A percentile compares a stretch with the other conserved stretches of the same genome.
Evolutionary conservation across 2,888 invertebrate species (phyloP).

Genomic region (Galeruca laticollis): DNA sequence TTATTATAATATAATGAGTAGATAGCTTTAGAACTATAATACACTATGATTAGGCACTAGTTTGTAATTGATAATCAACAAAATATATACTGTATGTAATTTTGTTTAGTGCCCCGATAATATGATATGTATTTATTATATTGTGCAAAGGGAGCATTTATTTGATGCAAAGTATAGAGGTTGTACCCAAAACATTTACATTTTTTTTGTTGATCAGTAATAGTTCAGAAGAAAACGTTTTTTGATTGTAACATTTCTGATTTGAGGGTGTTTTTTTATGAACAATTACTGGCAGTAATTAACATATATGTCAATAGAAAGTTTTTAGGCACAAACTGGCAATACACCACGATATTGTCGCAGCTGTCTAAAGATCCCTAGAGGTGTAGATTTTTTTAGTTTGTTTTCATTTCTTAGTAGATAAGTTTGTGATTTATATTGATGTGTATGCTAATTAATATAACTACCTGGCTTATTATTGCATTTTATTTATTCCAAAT

Average conservation of each 20-base stretch:
- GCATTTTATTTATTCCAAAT: conserved; percentile 1
- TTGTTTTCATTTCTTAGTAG: conserved; percentile 30
- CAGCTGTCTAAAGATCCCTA: conserved; percentile 36
- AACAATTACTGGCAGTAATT: conserved; percentile 55
- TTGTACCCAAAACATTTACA: conserved; percentile 70
- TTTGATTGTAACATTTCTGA: not conserved
- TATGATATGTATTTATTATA: conserved; percentile 65
- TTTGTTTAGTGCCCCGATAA: conserved; percentile 55
- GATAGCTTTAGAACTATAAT: conserved; percentile 55
- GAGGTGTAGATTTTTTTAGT: conserved; percentile 40
- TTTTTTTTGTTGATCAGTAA: conserved; percentile 47
- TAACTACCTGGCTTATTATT: conserved; percentile 38
- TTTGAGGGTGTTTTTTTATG: conserved; percentile 27
- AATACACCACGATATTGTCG: conserved; percentile 38
- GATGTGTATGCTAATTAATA: conserved; percentile 66
- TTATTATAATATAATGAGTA: conserved; percentile 55
- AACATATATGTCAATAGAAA: conserved; percentile 67
- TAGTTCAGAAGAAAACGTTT: conserved; percentile 27
- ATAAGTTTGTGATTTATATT: conserved; percentile 57
- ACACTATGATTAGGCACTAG: conserved; percentile 59
- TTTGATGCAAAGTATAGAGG: conserved; percentile 94
- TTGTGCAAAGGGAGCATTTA: conserved; percentile 84
- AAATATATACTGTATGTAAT: conserved; percentile 43
- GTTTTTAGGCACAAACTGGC: conserved; percentile 43
- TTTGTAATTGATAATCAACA: conserved; percentile 49